Conservation (phyloP, 2,797 vertebrate species). For the Sebastes paucispinis region DNA sequence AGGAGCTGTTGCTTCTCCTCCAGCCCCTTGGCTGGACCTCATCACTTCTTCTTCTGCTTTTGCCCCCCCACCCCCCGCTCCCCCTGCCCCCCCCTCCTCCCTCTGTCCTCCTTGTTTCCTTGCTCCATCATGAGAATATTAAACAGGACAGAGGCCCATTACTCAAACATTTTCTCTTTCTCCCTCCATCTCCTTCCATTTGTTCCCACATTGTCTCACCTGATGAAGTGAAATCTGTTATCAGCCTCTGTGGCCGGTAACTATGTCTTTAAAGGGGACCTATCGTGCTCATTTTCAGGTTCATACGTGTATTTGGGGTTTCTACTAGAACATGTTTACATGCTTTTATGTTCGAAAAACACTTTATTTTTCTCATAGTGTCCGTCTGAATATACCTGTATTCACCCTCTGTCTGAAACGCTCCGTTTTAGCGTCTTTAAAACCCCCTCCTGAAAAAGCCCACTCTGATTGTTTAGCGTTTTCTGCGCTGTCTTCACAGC, state of each 20-base stretch:
- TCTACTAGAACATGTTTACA: neutral
- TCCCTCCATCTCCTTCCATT: slow-evolving; percentile 1
- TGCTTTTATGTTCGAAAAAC: neutral
- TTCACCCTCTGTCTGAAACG: neutral
- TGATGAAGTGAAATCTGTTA: slow-evolving; percentile 43
- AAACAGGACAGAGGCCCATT: slow-evolving; percentile 53
- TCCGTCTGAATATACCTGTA: neutral
- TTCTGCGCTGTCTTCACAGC: too few species aligned
- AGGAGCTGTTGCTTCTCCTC: slow-evolving; percentile 12
- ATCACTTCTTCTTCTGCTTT: slow-evolving; percentile 6
- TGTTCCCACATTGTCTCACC: slow-evolving; percentile 30
- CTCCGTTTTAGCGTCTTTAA: neutral
- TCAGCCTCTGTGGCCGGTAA: slow-evolving; percentile 50
- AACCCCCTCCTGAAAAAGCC: too few species aligned
- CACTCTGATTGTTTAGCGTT: too few species aligned
- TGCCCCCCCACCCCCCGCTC: neutral
- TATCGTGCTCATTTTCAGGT: neutral
- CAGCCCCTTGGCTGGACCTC: slow-evolving; percentile 33
- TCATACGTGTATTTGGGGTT: neutral
- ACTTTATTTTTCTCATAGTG: neutral
- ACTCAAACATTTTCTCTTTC: slow-evolving; percentile 43
- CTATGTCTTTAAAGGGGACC: slow-evolving; percentile 37
- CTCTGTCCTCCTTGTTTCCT: slow-evolving; percentile 23
- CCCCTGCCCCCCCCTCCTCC: slow-evolving; percentile 3
- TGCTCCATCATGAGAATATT: slow-evolving; percentile 59